A percentile compares a stretch with the other conserved stretches of the same genome.
Conservation (phyloP, 2,888 invertebrate species). For the Globia sparganii region DNA sequence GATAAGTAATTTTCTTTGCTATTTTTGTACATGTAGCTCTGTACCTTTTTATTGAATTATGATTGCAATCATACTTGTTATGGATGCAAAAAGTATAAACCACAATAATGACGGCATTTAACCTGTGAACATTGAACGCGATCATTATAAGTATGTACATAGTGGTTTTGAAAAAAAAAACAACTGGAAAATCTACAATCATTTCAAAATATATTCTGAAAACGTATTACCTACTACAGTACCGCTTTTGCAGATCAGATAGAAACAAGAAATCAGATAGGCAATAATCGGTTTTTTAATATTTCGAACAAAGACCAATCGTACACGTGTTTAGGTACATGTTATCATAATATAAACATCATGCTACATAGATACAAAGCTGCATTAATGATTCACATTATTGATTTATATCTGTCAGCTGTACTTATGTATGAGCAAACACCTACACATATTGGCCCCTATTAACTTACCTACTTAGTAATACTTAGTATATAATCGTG, state of each 20-base stretch:
- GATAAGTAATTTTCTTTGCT: not conserved
- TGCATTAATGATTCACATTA: conserved; percentile 17
- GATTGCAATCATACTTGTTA: not conserved
- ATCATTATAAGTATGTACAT: not conserved
- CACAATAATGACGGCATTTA: conserved; percentile 4
- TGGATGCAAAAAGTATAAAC: not conserved
- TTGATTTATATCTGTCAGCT: conserved; percentile 17
- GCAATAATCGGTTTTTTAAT: not conserved
- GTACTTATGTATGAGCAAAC: not conserved
- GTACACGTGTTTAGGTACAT: conserved; percentile 42
- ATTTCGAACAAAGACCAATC: conserved; percentile 35
- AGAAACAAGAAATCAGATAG: too few relatives aligned
- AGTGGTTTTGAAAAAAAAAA: not conserved
- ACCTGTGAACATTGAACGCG: not conserved
- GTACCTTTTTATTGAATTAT: not conserved
- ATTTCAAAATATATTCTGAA: not conserved
- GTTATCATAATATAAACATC: conserved; percentile 28
- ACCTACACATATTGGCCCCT: not conserved
- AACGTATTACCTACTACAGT: not conserved
- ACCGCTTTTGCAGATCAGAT: not conserved
- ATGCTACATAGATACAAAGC: not conserved
- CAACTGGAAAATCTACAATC: not conserved
- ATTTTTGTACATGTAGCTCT: not conserved
- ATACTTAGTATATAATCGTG: conserved; percentile 4
- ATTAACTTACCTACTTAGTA: conserved; percentile 10